phyloP scores from a whole-genome alignment of 2,888 invertebrate species.

The Sclerodermus sp. region DNA sequence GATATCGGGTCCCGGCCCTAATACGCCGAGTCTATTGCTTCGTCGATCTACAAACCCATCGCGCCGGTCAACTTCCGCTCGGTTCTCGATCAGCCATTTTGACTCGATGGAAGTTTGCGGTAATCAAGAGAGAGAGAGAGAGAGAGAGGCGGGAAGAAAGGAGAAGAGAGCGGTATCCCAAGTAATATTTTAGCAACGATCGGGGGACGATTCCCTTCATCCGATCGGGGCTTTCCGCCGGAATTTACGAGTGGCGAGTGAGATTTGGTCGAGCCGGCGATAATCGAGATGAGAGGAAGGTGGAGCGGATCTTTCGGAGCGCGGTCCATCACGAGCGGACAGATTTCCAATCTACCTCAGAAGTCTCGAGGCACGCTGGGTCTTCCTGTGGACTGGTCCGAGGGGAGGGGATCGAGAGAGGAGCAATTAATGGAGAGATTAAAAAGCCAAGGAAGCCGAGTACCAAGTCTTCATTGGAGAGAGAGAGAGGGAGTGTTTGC shows the following conservation, averaged over 20 bases:
- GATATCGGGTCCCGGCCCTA: no score
- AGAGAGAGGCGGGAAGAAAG: no score
- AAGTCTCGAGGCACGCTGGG: slow-evolving; percentile 5
- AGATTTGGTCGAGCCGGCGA: neutral
- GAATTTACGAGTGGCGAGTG: no score
- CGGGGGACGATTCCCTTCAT: no score
- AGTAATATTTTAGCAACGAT: no score
- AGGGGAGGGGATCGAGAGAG: slow-evolving; percentile 15
- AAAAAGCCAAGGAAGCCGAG: slow-evolving; percentile 25
- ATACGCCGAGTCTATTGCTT: slow-evolving; percentile 1
- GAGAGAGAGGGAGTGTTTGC: neutral
- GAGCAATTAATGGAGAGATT: slow-evolving; percentile 39
- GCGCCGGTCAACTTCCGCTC: neutral
- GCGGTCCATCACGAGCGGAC: slow-evolving; percentile 34
- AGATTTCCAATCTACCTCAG: slow-evolving; percentile 32
- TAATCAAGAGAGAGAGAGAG: no score
- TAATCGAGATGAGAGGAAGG: slow-evolving; percentile 2
- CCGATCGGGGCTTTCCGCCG: no score
- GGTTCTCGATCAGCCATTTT: no score
- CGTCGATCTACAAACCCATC: neutral
- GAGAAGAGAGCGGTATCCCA: no score
- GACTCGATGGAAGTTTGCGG: no score
- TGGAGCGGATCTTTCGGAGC: slow-evolving; percentile 13
- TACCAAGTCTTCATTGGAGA: slow-evolving; percentile 9
- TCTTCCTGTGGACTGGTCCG: slow-evolving; percentile 1